Evolutionary conservation across 2,888 invertebrate genomes (phyloP).

Genomic region (Altica lythri): DNA sequence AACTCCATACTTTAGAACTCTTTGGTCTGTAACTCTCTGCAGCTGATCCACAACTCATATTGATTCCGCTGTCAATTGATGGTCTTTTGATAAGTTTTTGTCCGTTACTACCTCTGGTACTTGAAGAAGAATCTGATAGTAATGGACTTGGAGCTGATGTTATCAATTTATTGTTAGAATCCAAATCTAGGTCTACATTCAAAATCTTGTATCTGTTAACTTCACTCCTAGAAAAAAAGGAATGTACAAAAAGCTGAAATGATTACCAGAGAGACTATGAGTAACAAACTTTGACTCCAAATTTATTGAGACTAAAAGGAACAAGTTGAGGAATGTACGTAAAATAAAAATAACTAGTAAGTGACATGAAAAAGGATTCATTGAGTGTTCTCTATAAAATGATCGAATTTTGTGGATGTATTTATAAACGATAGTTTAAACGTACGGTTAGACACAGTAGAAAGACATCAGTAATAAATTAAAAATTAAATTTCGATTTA

Average conservation of each 20-base stretch:
- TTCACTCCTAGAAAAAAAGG: conserved; percentile 53
- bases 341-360: too few relatives aligned
- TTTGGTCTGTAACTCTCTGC: conserved; percentile 51
- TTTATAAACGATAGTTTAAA: too few relatives aligned
- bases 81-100: conserved; percentile 69
- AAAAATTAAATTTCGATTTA: not conserved
- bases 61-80: conserved; percentile 80
- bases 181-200: conserved; percentile 57
- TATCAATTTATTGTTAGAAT: conserved; percentile 50
- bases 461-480: too few relatives aligned
- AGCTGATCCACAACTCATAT: conserved; percentile 61
- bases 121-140: conserved; percentile 51
- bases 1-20: conserved; percentile 45
- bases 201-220: conserved; percentile 60
- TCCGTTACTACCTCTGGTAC: conserved; percentile 47
- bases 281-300: too few relatives aligned
- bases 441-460: too few relatives aligned
- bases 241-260: not conserved
- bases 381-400: too few relatives aligned
- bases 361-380: too few relatives aligned
- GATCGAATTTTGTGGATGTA: too few relatives aligned
- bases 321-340: too few relatives aligned
- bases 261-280: too few relatives aligned
- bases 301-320: too few relatives aligned
- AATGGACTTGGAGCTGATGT: conserved; percentile 52